phyloP scores from a whole-genome alignment of 2,888 invertebrate species.

The Palloptera scutellata region DNA sequence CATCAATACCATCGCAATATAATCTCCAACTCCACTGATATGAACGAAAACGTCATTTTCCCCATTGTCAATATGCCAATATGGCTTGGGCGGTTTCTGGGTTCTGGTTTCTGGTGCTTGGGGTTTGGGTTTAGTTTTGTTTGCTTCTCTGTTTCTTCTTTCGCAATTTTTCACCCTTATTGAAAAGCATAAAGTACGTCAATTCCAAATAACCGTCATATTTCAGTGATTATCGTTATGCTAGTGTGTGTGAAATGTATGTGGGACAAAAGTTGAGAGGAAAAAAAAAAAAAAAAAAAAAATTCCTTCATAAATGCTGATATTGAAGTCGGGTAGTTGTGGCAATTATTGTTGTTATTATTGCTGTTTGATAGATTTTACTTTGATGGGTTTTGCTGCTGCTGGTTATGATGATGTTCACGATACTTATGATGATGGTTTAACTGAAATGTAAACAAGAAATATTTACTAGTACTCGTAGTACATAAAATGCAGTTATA shows the following conservation, averaged over 20 bases:
- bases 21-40: too few relatives aligned
- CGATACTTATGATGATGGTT: too few relatives aligned
- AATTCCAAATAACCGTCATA: constrained; percentile 8
- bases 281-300: constrained; percentile 6
- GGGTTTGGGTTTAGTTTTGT: too few relatives aligned
- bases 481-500: too few relatives aligned
- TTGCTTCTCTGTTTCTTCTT: too few relatives aligned
- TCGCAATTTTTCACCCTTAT: too few relatives aligned
- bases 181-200: not conserved
- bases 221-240: constrained; percentile 16
- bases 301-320: constrained; percentile 34
- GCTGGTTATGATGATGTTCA: constrained; percentile 5
- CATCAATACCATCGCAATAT: too few relatives aligned
- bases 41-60: not conserved
- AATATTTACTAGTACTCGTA: too few relatives aligned
- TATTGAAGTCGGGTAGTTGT: constrained; percentile 21
- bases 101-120: too few relatives aligned
- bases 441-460: too few relatives aligned
- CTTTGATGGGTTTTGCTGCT: constrained; percentile 1
- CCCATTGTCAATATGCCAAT: not conserved
- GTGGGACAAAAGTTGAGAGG: not conserved
- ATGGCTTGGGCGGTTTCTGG: too few relatives aligned
- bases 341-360: not conserved
- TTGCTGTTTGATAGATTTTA: not conserved
- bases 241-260: constrained; percentile 5